phyloP scores from a whole-genome alignment of 2,797 vertebrate species.

The Siniperca scherzeri region DNA sequence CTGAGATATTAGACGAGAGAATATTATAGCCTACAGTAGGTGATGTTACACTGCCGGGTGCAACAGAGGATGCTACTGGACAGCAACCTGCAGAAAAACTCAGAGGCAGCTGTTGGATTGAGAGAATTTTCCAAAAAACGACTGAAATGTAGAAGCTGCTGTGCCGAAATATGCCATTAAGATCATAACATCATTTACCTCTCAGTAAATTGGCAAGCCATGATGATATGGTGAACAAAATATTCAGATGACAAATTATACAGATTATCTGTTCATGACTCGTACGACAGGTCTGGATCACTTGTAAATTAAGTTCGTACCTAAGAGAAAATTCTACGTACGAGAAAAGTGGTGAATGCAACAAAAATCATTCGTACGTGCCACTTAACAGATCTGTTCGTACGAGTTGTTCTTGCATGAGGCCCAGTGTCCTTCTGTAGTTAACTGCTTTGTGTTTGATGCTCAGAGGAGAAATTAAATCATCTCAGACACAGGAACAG shows the following conservation, averaged over 20 bases:
- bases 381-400: not conserved
- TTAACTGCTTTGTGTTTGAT: conserved; percentile 14
- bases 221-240: not conserved
- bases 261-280: too few relatives aligned
- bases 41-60: not conserved
- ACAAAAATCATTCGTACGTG: not conserved
- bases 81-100: not conserved
- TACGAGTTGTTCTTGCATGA: not conserved
- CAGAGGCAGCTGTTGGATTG: too few relatives aligned
- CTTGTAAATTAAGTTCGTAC: too few relatives aligned
- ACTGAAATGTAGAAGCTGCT: not conserved
- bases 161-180: not conserved
- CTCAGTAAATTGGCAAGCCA: not conserved
- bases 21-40: not conserved
- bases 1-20: not conserved
- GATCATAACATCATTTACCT: not conserved
- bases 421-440: not conserved
- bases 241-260: not conserved
- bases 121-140: not conserved
- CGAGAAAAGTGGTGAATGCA: not conserved
- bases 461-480: conserved; percentile 27
- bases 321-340: not conserved
- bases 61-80: not conserved
- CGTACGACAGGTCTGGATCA: too few relatives aligned
- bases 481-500: not conserved